Evolutionary conservation across 30 jellyfish, hydroid and myxozoan genomes (phyloP).

Genomic region (Turritopsis dohrnii): DNA sequence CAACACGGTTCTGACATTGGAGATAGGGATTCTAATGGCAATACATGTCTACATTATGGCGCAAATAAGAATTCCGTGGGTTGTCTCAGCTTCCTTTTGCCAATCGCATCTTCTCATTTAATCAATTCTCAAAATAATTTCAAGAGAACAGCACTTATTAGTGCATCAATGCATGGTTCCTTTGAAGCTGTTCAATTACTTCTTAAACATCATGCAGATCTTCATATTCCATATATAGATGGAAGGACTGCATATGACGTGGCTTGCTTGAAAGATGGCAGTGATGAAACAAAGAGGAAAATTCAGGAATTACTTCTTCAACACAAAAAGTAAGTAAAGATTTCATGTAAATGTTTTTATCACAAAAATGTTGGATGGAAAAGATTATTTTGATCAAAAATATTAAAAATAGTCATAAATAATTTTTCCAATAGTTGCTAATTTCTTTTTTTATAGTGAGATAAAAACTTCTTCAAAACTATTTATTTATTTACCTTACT

Average conservation of each 20-base stretch:
- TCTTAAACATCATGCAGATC: not conserved
- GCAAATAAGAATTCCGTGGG: not conserved
- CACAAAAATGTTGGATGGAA: no score
- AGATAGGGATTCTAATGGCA: not conserved
- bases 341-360: no score
- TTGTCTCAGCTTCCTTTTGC: not conserved
- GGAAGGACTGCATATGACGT: not conserved
- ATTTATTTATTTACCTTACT: no score
- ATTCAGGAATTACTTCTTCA: not conserved
- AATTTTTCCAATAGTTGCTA: no score
- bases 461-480: no score
- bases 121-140: not conserved
- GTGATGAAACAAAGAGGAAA: not conserved
- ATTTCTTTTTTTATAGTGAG: no score
- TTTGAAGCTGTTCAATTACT: not conserved
- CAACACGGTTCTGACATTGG: not conserved
- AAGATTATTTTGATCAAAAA: no score
- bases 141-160: not conserved
- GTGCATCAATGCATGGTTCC: not conserved
- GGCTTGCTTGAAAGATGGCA: not conserved
- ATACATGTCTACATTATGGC: not conserved
- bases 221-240: not conserved
- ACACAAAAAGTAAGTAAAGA: not conserved
- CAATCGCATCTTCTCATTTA: not conserved
- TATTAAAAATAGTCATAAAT: no score